Conservation (phyloP, 2,888 invertebrate genomes). For the Agonopterix subpropinquella region DNA sequence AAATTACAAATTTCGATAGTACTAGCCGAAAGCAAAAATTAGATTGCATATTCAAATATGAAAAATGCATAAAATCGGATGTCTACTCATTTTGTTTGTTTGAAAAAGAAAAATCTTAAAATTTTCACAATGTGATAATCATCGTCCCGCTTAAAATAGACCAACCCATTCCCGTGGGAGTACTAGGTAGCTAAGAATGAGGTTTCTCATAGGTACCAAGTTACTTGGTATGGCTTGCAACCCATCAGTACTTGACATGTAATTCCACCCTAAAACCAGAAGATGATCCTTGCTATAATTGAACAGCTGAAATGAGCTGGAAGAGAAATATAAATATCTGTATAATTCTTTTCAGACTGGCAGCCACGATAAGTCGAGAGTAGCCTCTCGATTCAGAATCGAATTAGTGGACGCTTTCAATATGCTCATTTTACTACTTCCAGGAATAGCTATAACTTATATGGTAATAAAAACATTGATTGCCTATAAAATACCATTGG, state of each 20-base stretch:
- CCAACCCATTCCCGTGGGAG: too few relatives aligned
- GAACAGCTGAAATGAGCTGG: too few relatives aligned
- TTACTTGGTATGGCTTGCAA: background rate
- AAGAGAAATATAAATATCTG: background rate
- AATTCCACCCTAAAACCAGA: background rate
- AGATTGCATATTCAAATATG: too few relatives aligned
- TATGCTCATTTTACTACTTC: slow-evolving; percentile 88
- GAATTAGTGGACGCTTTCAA: slow-evolving; percentile 85
- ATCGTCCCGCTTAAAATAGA: too few relatives aligned
- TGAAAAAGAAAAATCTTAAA: too few relatives aligned
- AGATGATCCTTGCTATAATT: too few relatives aligned
- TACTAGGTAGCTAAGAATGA: background rate
- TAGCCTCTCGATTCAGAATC: slow-evolving; percentile 79
- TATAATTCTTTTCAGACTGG: slow-evolving; percentile 71
- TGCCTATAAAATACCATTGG: slow-evolving; percentile 1
- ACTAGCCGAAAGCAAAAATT: too few relatives aligned
- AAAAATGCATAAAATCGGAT: too few relatives aligned
- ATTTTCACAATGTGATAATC: too few relatives aligned
- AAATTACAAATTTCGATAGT: too few relatives aligned
- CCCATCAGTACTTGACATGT: too few relatives aligned
- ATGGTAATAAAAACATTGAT: slow-evolving; percentile 67
- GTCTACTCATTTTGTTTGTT: too few relatives aligned
- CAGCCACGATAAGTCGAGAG: slow-evolving; percentile 83
- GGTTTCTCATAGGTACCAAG: background rate
- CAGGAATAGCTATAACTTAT: slow-evolving; percentile 90